Evolutionary conservation across 2,113 vertebrate species (phyloP).

Genomic region (Ardeotis arabs): DNA sequence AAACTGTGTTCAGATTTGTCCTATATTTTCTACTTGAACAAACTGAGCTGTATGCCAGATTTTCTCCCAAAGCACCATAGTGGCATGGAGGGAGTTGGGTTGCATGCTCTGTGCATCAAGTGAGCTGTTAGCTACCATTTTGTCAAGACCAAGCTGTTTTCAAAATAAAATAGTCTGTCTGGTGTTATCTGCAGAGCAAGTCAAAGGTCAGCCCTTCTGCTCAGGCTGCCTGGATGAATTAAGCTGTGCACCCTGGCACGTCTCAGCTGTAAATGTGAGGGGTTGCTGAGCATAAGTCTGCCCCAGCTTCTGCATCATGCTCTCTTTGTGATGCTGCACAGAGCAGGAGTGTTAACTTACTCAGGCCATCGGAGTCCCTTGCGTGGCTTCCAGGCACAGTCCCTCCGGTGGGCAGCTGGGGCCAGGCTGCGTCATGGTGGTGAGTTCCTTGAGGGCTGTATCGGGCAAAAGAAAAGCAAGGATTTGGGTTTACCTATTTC

Average conservation of each 20-base stretch:
- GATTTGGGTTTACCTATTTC: not conserved
- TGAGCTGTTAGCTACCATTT: not conserved
- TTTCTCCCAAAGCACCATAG: not conserved
- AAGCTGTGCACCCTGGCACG: not conserved
- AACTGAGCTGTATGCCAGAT: not conserved
- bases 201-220: not conserved
- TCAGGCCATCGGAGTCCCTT: not conserved
- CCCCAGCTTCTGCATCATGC: not conserved
- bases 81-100: not conserved
- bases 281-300: not conserved
- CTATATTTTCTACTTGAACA: not conserved
- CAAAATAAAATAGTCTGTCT: not conserved
- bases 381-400: rapidly evolving
- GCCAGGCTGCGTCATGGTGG: not conserved
- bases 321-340: not conserved
- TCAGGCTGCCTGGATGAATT: not conserved
- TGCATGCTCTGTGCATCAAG: not conserved
- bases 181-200: not conserved
- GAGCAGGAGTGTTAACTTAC: not conserved
- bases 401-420: not conserved
- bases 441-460: not conserved
- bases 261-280: not conserved
- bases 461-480: not conserved
- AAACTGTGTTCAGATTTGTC: not conserved
- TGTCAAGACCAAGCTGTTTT: not conserved